A percentile compares a stretch with the other conserved stretches of the same genome.
Evolutionary conservation across 2,888 invertebrate species (phyloP).

Genomic region (Dasypogon diadema): DNA sequence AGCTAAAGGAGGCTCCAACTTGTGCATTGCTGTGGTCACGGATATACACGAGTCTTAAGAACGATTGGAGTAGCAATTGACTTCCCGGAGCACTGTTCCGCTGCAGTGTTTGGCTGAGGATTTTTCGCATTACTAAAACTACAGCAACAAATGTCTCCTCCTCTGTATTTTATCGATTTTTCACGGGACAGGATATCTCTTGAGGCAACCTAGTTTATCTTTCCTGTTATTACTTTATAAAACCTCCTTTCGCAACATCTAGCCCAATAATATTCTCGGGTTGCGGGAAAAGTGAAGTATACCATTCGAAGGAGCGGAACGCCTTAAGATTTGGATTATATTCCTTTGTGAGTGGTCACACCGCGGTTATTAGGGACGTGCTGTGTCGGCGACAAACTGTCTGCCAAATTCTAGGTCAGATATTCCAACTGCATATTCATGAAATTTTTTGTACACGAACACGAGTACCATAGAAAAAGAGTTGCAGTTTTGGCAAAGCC

Average conservation of each 20-base stretch:
- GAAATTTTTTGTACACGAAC: background rate
- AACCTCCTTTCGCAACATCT: too few relatives aligned
- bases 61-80: background rate
- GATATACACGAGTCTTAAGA: too few relatives aligned
- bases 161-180: conserved; percentile 30
- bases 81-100: background rate
- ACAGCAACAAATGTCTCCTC: conserved; percentile 28
- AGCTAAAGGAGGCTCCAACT: background rate
- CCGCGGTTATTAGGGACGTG: background rate
- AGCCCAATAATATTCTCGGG: too few relatives aligned
- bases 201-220: background rate
- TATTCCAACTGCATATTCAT: background rate
- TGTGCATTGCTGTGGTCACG: too few relatives aligned
- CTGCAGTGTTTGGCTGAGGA: too few relatives aligned
- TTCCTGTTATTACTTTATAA: too few relatives aligned
- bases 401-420: conserved; percentile 38
- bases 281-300: background rate
- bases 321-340: background rate
- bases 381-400: conserved; percentile 41
- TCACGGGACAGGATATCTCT: background rate
- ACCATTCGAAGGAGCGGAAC: background rate
- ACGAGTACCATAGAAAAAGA: background rate
- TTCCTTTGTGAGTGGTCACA: background rate
- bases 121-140: too few relatives aligned
- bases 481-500: background rate